These are phyloP conservation scores for Drosophila barbarae DNA, from an alignment of 2,888 invertebrate genomes.

Conservation along the genomic window DNA sequence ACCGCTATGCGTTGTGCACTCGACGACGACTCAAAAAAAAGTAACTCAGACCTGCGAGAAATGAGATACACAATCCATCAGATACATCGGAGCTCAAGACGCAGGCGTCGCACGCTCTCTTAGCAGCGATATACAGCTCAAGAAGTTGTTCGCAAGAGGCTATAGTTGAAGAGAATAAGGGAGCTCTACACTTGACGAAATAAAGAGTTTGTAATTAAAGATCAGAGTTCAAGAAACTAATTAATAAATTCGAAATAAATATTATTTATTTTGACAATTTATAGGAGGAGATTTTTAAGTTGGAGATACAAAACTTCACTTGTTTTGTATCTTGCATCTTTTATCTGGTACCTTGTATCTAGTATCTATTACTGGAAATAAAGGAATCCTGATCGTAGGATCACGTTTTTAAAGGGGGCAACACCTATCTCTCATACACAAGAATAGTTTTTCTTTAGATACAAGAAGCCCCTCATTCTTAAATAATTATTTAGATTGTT, in stretches of 20 bases:
- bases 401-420: background rate
- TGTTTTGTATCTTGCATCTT: too few species aligned
- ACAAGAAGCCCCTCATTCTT: background rate
- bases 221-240: too few species aligned
- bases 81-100: constrained; percentile 1
- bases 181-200: constrained; percentile 5
- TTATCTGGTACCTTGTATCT: too few species aligned
- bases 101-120: constrained; percentile 27
- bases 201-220: background rate
- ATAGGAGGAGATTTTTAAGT: too few species aligned
- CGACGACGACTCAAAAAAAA: constrained; percentile 74
- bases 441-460: too few species aligned
- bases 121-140: constrained; percentile 28
- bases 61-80: constrained; percentile 5
- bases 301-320: too few species aligned
- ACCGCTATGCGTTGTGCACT: constrained; percentile 64
- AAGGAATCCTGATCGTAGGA: background rate
- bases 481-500: background rate
- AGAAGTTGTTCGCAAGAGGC: constrained; percentile 39
- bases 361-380: too few species aligned
- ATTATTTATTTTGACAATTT: too few species aligned
- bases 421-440: too few species aligned
- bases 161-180: background rate
- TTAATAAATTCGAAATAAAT: too few species aligned
- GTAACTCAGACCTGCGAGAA: constrained; percentile 54